phyloP scores from a whole-genome alignment of 2,888 invertebrate genomes.

The Vandiemenella viatica region DNA sequence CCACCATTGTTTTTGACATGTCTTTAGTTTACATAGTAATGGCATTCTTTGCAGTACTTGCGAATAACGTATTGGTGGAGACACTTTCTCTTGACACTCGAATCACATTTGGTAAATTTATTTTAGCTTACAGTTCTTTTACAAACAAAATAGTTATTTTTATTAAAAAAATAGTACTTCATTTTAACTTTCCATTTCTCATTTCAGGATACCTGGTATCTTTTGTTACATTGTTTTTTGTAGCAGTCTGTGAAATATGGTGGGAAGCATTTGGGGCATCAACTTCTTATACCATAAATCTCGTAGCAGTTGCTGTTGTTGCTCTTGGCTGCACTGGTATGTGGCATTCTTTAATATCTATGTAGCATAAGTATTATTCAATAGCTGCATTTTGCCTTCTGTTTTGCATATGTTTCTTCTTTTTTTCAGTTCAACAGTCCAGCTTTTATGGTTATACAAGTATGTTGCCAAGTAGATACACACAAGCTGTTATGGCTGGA shows the following conservation, averaged over 20 bases:
- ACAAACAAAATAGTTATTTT: not conserved
- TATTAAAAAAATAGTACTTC: not conserved
- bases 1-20: slow-evolving; percentile 84
- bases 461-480: slow-evolving; percentile 77
- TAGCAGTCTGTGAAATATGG: slow-evolving; percentile 73
- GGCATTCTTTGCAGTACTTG: slow-evolving; percentile 71
- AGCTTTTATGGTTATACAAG: slow-evolving; percentile 90
- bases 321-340: slow-evolving; percentile 73
- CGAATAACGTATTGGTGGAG: slow-evolving; percentile 73
- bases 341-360: not conserved
- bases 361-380: not conserved
- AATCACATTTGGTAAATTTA: slow-evolving; percentile 61
- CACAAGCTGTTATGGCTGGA: slow-evolving; percentile 89
- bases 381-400: slow-evolving; percentile 22
- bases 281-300: slow-evolving; percentile 70
- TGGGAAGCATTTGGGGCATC: slow-evolving; percentile 64
- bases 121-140: too few species aligned
- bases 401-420: slow-evolving; percentile 32
- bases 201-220: slow-evolving; percentile 62
- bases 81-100: slow-evolving; percentile 65
- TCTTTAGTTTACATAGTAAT: slow-evolving; percentile 82
- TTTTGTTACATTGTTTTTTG: slow-evolving; percentile 63
- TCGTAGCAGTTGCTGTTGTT: slow-evolving; percentile 69
- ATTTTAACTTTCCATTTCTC: slow-evolving; percentile 2
- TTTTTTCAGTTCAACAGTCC: slow-evolving; percentile 63